Evolutionary conservation across 2,888 invertebrate genomes (phyloP).

Genomic region (Drosophila paranaensis): DNA sequence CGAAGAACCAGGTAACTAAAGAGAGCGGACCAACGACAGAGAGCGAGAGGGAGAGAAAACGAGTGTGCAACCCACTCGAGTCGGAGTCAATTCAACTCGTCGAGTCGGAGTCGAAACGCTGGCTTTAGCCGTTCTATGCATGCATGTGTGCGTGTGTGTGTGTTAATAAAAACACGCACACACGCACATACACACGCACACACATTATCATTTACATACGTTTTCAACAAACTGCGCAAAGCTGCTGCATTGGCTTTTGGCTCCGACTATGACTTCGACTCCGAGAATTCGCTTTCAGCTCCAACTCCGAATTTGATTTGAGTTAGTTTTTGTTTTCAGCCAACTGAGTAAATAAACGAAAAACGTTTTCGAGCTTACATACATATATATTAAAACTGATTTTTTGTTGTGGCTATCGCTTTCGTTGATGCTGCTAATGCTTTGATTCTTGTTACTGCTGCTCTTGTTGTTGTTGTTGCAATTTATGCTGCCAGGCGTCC

Average conservation of each 20-base stretch:
- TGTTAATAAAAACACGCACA: slow-evolving; percentile 5
- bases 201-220: slow-evolving; percentile 5
- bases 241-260: slow-evolving; percentile 39
- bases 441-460: slow-evolving; percentile 6
- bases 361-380: slow-evolving; percentile 28
- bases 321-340: slow-evolving; percentile 22
- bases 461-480: slow-evolving; percentile 25
- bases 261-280: slow-evolving; percentile 21
- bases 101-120: slow-evolving; percentile 32
- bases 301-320: not conserved
- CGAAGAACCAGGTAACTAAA: slow-evolving; percentile 38
- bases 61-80: slow-evolving; percentile 37
- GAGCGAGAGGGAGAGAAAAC: not conserved
- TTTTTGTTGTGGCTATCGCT: slow-evolving; percentile 26
- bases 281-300: not conserved
- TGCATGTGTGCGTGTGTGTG: not conserved
- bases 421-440: slow-evolving; percentile 4
- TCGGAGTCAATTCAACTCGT: slow-evolving; percentile 24
- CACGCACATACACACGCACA: not conserved
- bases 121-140: slow-evolving; percentile 30
- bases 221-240: slow-evolving; percentile 33
- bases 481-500: slow-evolving; percentile 38
- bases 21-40: slow-evolving; percentile 6
- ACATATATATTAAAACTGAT: slow-evolving; percentile 12
- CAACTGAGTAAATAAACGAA: slow-evolving; percentile 45